Percentiles rank a stretch among this genome's conserved stretches.
phyloP scores from a whole-genome alignment of 2,888 invertebrate genomes.

The Ormyrus labotus region DNA sequence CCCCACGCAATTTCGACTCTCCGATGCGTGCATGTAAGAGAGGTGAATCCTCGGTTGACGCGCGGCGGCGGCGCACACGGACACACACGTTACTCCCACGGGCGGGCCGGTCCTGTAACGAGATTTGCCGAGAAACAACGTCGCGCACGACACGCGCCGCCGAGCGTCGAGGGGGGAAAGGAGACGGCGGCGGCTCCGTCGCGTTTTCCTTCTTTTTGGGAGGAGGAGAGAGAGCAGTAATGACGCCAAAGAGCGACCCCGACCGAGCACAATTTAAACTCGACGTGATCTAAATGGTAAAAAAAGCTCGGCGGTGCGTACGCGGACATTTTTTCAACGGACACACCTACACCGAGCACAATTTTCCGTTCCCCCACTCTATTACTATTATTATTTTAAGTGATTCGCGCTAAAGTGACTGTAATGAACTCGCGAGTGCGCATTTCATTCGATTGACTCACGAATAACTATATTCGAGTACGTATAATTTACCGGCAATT shows the following conservation, averaged over 20 bases:
- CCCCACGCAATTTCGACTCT: constrained; percentile 32
- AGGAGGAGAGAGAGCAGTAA: constrained; percentile 5
- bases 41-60: constrained; percentile 35
- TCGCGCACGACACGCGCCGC: not conserved
- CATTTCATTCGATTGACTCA: too few relatives aligned
- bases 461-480: too few relatives aligned
- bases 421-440: too few relatives aligned
- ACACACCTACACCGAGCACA: too few relatives aligned
- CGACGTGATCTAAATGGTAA: constrained; percentile 38
- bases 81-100: constrained; percentile 7
- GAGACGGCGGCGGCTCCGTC: not conserved
- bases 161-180: too few relatives aligned
- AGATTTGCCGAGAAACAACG: constrained; percentile 34
- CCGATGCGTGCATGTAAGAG: constrained; percentile 22
- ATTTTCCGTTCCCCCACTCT: too few relatives aligned
- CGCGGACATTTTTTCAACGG: too few relatives aligned
- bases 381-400: too few relatives aligned
- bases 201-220: not conserved
- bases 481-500: too few relatives aligned
- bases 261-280: constrained; percentile 27
- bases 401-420: too few relatives aligned
- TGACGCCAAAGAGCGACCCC: not conserved
- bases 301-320: not conserved
- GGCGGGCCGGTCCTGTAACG: constrained; percentile 17
- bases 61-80: not conserved